Percentiles rank a stretch among this genome's conserved stretches.
Conservation (phyloP, 2,797 vertebrate genomes). For the Miichthys miiuy region DNA sequence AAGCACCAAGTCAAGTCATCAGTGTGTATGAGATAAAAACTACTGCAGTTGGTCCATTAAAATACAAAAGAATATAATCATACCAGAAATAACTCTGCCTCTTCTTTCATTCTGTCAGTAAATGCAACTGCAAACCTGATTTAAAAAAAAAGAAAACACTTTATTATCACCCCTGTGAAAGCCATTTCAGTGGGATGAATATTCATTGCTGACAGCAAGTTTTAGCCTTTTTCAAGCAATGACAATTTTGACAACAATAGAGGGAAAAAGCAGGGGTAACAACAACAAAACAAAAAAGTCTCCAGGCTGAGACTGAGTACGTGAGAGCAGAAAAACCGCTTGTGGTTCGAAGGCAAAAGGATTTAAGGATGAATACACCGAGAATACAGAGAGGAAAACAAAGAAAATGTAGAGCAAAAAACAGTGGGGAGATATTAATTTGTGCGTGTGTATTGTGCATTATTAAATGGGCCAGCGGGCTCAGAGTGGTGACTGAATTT, state of each 20-base stretch:
- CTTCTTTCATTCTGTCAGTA: constrained; percentile 88
- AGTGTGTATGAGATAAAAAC: background rate
- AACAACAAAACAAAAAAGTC: constrained; percentile 43
- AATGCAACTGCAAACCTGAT: constrained; percentile 95
- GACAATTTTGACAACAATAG: constrained; percentile 40
- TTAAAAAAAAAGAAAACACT: constrained; percentile 26
- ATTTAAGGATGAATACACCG: constrained; percentile 50
- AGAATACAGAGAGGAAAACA: constrained; percentile 59
- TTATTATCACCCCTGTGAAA: constrained; percentile 23
- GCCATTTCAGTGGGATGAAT: constrained; percentile 27
- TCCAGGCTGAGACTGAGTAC: constrained; percentile 25
- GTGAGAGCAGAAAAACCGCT: constrained; percentile 38
- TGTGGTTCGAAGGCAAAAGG: constrained; percentile 40
- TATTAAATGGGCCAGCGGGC: constrained; percentile 58
- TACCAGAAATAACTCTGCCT: constrained; percentile 90
- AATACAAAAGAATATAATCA: constrained; percentile 64
- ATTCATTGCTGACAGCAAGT: constrained; percentile 25
- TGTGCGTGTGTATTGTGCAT: constrained; percentile 49
- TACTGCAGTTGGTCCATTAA: background rate
- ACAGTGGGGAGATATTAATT: constrained; percentile 60
- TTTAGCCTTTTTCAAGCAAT: constrained; percentile 34
- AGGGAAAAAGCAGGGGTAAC: constrained; percentile 26
- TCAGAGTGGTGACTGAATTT: constrained; percentile 60
- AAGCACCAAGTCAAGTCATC: background rate
- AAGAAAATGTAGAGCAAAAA: constrained; percentile 65